phyloP scores from a whole-genome alignment of 2,113 vertebrate genomes.

The Reinhardtius hippoglossoides region DNA sequence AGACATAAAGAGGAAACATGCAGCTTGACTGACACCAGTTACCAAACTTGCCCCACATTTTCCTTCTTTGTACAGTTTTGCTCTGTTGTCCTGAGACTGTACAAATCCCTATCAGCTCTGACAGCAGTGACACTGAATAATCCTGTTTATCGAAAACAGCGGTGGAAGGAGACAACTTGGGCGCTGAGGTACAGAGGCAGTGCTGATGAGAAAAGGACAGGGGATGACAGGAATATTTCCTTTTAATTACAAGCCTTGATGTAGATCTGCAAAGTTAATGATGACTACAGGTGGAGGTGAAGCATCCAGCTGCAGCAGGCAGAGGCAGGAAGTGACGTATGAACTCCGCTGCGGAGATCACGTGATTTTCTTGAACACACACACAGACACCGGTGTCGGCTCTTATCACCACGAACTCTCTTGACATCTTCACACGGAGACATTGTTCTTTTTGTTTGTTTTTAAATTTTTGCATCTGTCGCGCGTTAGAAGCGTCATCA shows the following conservation, averaged over 20 bases:
- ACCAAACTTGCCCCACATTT: constrained; percentile 4
- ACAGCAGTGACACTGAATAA: constrained; percentile 36
- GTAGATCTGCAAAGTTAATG: background rate
- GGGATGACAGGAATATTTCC: background rate
- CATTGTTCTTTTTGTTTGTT: too few species aligned
- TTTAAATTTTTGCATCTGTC: too few species aligned
- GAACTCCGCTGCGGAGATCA: too few species aligned
- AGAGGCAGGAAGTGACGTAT: too few species aligned
- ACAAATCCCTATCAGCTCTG: constrained; percentile 26
- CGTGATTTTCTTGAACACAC: too few species aligned
- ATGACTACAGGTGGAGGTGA: background rate
- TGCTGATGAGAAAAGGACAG: background rate
- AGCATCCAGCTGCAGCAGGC: too few species aligned
- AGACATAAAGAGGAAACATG: constrained; percentile 27
- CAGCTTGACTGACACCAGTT: constrained; percentile 42
- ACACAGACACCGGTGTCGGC: too few species aligned
- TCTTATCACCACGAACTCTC: too few species aligned
- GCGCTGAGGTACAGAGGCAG: background rate
- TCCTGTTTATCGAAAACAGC: constrained; percentile 36
- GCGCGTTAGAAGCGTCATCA: too few species aligned
- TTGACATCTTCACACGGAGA: too few species aligned
- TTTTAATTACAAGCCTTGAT: background rate
- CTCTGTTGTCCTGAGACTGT: constrained; percentile 31
- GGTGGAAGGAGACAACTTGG: background rate
- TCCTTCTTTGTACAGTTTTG: constrained; percentile 10